Percentiles rank a stretch among this genome's conserved stretches.
Conservation (phyloP, 2,113 vertebrate genomes). For the Cricetomys ansorgei region DNA sequence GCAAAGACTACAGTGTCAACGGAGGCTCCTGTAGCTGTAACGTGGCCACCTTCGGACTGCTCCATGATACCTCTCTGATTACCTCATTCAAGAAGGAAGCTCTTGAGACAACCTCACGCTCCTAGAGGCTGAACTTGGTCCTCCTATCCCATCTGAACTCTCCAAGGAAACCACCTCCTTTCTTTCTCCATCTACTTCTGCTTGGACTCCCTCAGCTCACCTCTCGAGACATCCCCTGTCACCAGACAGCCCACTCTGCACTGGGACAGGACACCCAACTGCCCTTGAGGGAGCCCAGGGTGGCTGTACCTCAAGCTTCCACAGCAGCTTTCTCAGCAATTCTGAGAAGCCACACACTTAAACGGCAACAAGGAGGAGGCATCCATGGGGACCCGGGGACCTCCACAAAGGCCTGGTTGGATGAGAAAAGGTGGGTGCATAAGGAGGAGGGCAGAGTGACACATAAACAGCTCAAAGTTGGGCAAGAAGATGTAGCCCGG, state of each 20-base stretch:
- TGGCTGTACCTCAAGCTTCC: slow-evolving; percentile 32
- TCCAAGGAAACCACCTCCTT: neutral
- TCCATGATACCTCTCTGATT: neutral
- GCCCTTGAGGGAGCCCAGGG: slow-evolving; percentile 59
- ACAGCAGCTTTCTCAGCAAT: slow-evolving; percentile 30
- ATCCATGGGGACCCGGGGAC: neutral
- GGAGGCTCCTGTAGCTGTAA: neutral
- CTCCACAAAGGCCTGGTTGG: neutral
- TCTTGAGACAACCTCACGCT: neutral
- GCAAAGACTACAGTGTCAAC: neutral
- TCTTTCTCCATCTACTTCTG: neutral
- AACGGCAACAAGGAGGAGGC: neutral
- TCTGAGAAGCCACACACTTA: neutral
- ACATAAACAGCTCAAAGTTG: neutral
- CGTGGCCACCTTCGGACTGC: neutral
- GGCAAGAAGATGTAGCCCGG: neutral
- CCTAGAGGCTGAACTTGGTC: neutral
- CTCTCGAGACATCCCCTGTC: neutral
- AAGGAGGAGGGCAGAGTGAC: neutral
- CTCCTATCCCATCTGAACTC: neutral
- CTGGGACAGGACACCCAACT: slow-evolving; percentile 51
- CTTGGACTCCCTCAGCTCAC: neutral
- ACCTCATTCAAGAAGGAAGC: neutral
- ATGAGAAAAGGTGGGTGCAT: neutral
- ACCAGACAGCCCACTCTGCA: neutral